These are phyloP conservation scores for Clupea harengus DNA, from an alignment of 2,113 vertebrate genomes.

Conservation along the genomic window DNA sequence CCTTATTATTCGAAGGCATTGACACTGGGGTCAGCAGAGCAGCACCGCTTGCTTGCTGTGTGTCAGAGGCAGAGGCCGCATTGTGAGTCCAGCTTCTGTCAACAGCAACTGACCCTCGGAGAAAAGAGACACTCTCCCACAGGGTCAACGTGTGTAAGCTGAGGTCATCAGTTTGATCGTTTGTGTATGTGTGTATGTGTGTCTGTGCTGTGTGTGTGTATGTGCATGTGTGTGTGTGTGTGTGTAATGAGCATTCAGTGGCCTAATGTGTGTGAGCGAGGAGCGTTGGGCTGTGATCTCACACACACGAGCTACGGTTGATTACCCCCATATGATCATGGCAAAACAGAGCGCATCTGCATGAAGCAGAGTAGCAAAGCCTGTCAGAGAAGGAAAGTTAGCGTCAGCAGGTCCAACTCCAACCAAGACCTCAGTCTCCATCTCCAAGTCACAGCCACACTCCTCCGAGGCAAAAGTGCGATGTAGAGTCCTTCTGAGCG, in stretches of 20 bases:
- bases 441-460: neutral
- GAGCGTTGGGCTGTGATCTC: conserved; percentile 47
- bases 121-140: conserved; percentile 8
- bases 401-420: conserved; percentile 3
- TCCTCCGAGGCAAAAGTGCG: neutral
- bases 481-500: neutral
- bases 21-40: neutral
- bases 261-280: neutral
- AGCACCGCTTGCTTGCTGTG: neutral
- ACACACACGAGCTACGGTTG: conserved; percentile 56
- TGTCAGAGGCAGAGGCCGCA: neutral
- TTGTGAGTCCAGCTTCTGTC: conserved; percentile 23
- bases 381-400: neutral
- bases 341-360: conserved; percentile 58
- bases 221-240: no score
- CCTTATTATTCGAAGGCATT: neutral
- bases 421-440: neutral
- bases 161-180: conserved; percentile 13
- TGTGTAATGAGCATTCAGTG: neutral
- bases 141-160: neutral
- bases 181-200: neutral
- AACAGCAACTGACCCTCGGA: neutral
- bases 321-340: conserved; percentile 57
- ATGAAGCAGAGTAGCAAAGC: conserved; percentile 42
- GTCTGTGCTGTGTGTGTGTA: neutral